Conservation (phyloP, 2,113 vertebrate genomes). For the Stigmatopora argus region DNA sequence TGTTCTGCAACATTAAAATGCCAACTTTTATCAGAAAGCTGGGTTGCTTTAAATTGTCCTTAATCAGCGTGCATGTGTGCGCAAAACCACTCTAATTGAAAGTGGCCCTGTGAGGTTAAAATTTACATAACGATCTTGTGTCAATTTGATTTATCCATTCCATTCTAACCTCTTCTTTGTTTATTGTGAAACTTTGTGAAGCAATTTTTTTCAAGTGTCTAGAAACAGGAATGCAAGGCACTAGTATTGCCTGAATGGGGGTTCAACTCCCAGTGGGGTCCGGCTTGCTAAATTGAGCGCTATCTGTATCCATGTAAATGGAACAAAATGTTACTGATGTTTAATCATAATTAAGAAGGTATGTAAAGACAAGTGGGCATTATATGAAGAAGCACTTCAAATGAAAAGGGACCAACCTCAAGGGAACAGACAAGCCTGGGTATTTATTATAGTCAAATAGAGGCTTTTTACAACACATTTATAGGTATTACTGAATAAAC, state of each 20-base stretch:
- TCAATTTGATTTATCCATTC: constrained; percentile 55
- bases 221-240: constrained; percentile 48
- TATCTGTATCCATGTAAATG: constrained; percentile 21
- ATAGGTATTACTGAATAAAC: constrained; percentile 12
- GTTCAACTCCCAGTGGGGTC: constrained; percentile 36
- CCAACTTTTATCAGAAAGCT: too few species aligned
- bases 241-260: constrained; percentile 29
- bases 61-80: background rate
- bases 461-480: background rate
- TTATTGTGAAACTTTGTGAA: constrained; percentile 13
- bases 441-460: constrained; percentile 26
- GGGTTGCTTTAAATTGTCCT: background rate
- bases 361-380: background rate
- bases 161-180: constrained; percentile 18
- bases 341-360: constrained; percentile 36
- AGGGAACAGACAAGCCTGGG: constrained; percentile 8
- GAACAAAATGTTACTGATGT: constrained; percentile 28
- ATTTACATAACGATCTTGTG: constrained; percentile 55
- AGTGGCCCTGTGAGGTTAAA: constrained; percentile 45
- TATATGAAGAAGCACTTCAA: constrained; percentile 6
- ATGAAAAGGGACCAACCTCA: constrained; percentile 4
- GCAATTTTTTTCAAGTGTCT: constrained; percentile 42
- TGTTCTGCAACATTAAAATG: background rate
- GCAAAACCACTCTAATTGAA: constrained; percentile 20
- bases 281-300: constrained; percentile 22